Percentiles rank a stretch among this genome's conserved stretches.
These are phyloP conservation scores for Tricholauxania praeusta DNA, from an alignment of 2,888 invertebrate genomes.

Conservation along the genomic window DNA sequence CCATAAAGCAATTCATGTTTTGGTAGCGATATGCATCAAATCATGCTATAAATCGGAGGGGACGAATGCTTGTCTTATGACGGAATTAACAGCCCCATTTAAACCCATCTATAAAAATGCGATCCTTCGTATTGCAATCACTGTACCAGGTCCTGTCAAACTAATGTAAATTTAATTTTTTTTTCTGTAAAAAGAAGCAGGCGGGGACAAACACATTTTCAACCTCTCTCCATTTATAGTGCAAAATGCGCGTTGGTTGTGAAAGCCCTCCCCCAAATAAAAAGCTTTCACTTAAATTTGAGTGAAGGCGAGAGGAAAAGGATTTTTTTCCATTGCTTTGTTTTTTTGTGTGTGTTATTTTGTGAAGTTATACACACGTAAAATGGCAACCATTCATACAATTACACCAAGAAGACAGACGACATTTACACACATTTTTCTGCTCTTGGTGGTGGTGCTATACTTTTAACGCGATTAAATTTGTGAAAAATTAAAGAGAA, in stretches of 20 bases:
- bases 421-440: constrained; percentile 20
- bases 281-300: not conserved
- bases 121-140: too few relatives aligned
- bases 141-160: too few relatives aligned
- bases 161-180: too few relatives aligned
- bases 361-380: constrained; percentile 62
- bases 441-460: constrained; percentile 6
- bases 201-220: not conserved
- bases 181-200: not conserved
- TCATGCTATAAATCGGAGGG: too few relatives aligned
- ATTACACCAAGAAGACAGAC: not conserved
- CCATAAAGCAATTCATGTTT: too few relatives aligned
- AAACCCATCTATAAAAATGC: too few relatives aligned
- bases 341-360: constrained; percentile 9
- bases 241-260: constrained; percentile 11
- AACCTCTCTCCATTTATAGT: not conserved
- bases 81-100: too few relatives aligned
- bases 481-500: constrained; percentile 1
- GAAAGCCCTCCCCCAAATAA: not conserved
- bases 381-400: constrained; percentile 61
- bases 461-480: constrained; percentile 16
- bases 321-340: not conserved
- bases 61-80: too few relatives aligned
- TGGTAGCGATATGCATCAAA: too few relatives aligned
- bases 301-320: not conserved